phyloP scores from a whole-genome alignment of 2,888 invertebrate genomes.

The Apamea crenata region DNA sequence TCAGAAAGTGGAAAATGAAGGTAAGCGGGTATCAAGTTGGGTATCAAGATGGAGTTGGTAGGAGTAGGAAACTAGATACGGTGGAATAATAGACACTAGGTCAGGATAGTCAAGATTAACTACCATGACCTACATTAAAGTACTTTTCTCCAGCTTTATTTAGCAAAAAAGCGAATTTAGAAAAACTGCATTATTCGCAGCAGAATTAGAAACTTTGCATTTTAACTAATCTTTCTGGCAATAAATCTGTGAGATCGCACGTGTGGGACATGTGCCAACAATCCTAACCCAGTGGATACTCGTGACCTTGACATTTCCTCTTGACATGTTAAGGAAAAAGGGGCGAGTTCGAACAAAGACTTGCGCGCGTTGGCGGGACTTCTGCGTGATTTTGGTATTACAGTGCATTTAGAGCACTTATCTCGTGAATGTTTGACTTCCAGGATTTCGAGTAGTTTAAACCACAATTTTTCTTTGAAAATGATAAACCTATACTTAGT shows the following conservation, averaged over 20 bases:
- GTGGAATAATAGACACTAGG: slow-evolving; percentile 3
- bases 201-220: neutral
- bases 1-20: slow-evolving; percentile 25
- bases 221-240: neutral
- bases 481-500: too few relatives aligned
- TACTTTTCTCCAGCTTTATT: neutral
- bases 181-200: slow-evolving; percentile 9
- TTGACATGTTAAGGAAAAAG: slow-evolving; percentile 43
- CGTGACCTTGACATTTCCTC: slow-evolving; percentile 54
- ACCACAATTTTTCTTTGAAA: neutral
- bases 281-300: slow-evolving; percentile 4
- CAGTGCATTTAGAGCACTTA: neutral
- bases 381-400: slow-evolving; percentile 8
- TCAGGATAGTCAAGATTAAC: slow-evolving; percentile 8
- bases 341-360: slow-evolving; percentile 29
- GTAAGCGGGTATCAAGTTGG: slow-evolving; percentile 16
- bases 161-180: neutral
- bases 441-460: neutral
- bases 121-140: neutral
- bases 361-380: neutral
- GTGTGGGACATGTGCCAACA: slow-evolving; percentile 51
- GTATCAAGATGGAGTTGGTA: neutral
- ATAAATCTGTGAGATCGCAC: slow-evolving; percentile 35
- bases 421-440: neutral
- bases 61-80: slow-evolving; percentile 19